Percentiles rank a stretch among this genome's conserved stretches.
Evolutionary conservation across 2,113 vertebrate species (phyloP).

Genomic region (Edolisoma coerulescens): DNA sequence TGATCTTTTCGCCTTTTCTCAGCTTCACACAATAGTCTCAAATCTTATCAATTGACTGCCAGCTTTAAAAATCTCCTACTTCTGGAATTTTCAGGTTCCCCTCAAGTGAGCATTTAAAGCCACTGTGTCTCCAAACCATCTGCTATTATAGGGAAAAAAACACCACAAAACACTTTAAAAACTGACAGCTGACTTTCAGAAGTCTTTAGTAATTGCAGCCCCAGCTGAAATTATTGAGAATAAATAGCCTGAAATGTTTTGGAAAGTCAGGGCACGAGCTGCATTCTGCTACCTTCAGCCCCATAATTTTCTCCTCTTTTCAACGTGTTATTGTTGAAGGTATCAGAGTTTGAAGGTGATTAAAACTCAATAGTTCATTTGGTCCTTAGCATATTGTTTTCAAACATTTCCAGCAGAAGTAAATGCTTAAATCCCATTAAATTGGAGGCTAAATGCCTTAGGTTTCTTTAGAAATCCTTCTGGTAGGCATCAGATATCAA

Average conservation of each 20-base stretch:
- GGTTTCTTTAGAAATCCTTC: conserved; percentile 53
- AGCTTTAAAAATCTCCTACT: conserved; percentile 10
- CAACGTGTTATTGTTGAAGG: neutral
- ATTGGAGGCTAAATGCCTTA: conserved; percentile 36
- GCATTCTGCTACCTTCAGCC: conserved; percentile 7
- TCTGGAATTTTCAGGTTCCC: conserved; percentile 20
- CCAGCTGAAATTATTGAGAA: conserved; percentile 1
- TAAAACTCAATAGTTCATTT: conserved; percentile 10
- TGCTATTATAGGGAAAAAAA: neutral
- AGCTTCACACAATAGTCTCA: neutral
- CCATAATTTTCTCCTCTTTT: neutral
- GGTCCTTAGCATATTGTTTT: conserved; percentile 23
- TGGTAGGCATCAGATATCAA: conserved; percentile 60
- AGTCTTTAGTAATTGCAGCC: conserved; percentile 17
- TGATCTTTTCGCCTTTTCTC: neutral
- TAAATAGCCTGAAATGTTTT: conserved; percentile 4
- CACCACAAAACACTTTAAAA: neutral
- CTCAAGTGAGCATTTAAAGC: conserved; percentile 20
- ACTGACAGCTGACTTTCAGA: conserved; percentile 27
- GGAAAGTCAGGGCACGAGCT: neutral
- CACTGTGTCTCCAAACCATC: neutral
- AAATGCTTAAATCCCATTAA: conserved; percentile 49
- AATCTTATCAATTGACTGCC: neutral
- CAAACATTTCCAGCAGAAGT: conserved; percentile 33
- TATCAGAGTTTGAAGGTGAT: conserved; percentile 39